Base-by-base conservation (phyloP, 1,140 invertebrate genomes). In the Manduca sexta region DNA sequence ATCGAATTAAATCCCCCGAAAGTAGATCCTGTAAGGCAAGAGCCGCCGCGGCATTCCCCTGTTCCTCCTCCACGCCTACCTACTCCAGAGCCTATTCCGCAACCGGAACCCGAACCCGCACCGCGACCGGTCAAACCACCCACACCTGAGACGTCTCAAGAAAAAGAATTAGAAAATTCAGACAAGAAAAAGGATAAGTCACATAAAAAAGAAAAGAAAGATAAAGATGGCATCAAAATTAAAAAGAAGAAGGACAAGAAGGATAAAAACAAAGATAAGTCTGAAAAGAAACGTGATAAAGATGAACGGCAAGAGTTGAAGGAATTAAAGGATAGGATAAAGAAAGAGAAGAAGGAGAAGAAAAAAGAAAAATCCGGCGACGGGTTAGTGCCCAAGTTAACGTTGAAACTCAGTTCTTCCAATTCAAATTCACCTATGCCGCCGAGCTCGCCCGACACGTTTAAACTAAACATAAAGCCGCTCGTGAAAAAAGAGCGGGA, bases 231-330 rank as follows among this genome's bases (percentile, higher is more conserved):
- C 16, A 60, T 78, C 4, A 90, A 90, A 73, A 83, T 91, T 3
- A 93, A 92, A 65, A 93, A 93, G 72, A 94, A 94, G 64, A 93
- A 94, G 61, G 92, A 93, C 45, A 58, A 93, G 60, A 93, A 93
- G 54, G 89, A 90, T 33, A 91, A 91, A 69, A 80, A 74, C 7
- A 89, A 88, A 77, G 87, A 88, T 65, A 88, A 90, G 74, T 74
- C 88, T 71, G 66, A 89, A 80, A 84, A 84, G 80, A 74, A 89
- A 87, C 74, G 89, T 86, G 76, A 89, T 69, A 74, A 90, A 86
- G 77, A 90, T 84, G 75, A 88, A 69, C 84, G 87, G 74, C 65
- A 86, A 79, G 74, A 90, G 86, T 48, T 86, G 75, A 66, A 91
- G 89, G 74, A 90, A 85, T 48, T 86, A 76, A 66, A 91, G 89